Base-by-base conservation (phyloP, 2,797 vertebrate species). In the Falco naumanni region DNA sequence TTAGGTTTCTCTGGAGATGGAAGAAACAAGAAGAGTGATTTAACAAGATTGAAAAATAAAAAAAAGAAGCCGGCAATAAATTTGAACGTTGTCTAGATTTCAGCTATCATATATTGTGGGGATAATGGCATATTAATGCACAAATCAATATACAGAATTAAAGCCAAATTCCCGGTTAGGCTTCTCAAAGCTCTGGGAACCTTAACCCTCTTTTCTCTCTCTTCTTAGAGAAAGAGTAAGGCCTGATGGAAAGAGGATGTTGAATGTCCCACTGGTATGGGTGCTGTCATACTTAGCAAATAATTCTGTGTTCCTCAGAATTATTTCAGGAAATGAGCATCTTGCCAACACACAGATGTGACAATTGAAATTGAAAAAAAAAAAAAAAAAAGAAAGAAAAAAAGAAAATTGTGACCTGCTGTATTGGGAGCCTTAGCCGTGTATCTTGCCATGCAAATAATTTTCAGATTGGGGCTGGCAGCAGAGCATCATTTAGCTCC, bases 121-220 rank as follows among this genome's bases (percentile, higher is more conserved):
- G 92, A 17, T 94, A 95, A 95, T 96, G 93, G 92, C 90, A 93
- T 80, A 76, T 95, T 95, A 95, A 96, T 69, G 95, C 90, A 82
- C 84, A 82, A 88, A 95, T 97, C 95, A 43, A 96, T 96, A 72
- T 0, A 3, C 37, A 43, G 66, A 72, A 54, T 69, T 76, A 17
- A 22, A 93, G 81, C 66, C 93, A 93, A 71, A 11, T 1, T 79
- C 66, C 43, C 57, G 37, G 88, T 1, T 60, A 51, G 75, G n/a
- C 45, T 79, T 56, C 59, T 74, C 51, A 11, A n/a, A 85, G 47
- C 72, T 82, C 50, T 41, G 78, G 24, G 29, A 65, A 2, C n/a
- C 25, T 69, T 59, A 79, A 78, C 86, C 68, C 78, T 79, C n/a
- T 0, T 20, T 20, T 37, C 29, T 2, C 20, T 34, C 9, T 50